These are phyloP conservation scores for Dendropsophus ebraccatus DNA, from an alignment of 2,113 vertebrate genomes.

Conservation along the genomic window DNA sequence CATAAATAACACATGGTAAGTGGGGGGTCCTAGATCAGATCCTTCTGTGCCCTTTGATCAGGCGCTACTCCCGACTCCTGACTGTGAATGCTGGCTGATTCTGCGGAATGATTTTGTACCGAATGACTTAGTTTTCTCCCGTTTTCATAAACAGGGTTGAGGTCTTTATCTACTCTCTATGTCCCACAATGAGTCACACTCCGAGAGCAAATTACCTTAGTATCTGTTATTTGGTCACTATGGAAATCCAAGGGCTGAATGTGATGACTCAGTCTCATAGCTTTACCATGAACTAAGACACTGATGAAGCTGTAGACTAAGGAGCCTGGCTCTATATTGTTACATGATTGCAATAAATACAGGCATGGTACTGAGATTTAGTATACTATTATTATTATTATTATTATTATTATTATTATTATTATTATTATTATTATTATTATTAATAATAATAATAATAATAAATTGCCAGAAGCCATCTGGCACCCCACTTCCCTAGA, in stretches of 20 bases:
- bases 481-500: too few species aligned
- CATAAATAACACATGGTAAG: background rate
- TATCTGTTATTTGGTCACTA: background rate
- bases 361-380: background rate
- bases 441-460: too few species aligned
- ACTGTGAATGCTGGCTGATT: background rate
- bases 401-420: too few species aligned
- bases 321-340: background rate
- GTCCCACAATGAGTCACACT: constrained; percentile 6
- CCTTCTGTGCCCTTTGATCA: background rate
- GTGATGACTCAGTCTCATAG: background rate
- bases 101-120: background rate
- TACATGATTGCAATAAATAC: background rate
- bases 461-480: too few species aligned
- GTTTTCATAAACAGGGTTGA: background rate
- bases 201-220: background rate
- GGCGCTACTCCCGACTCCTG: background rate
- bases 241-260: background rate
- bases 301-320: background rate
- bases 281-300: background rate
- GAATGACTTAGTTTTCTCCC: background rate
- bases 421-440: too few species aligned
- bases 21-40: background rate
- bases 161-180: background rate
- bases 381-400: too few species aligned